Evolutionary conservation across 1,140 invertebrate species (phyloP).

Genomic region (Papilio aristodemus): DNA sequence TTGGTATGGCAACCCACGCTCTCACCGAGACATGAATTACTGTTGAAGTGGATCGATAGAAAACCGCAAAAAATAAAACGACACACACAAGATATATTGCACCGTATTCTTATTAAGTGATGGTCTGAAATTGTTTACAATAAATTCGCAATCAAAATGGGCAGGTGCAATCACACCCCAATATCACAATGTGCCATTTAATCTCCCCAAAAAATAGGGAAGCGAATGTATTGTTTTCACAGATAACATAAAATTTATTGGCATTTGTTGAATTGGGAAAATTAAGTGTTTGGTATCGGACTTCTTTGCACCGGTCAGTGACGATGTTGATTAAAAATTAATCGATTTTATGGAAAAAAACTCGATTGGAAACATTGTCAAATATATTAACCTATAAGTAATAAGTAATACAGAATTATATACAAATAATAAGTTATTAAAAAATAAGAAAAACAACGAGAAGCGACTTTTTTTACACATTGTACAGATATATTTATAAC

Average conservation of each 20-base stretch:
- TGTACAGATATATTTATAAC: too few species aligned
- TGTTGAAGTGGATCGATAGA: not conserved
- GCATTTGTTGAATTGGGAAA: not conserved
- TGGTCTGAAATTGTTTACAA: not conserved
- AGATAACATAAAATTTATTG: constrained; percentile 21
- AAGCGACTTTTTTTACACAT: too few species aligned
- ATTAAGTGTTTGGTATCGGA: not conserved
- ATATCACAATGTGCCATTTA: not conserved
- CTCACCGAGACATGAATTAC: not conserved
- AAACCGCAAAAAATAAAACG: not conserved
- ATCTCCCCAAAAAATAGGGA: not conserved
- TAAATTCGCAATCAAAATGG: not conserved
- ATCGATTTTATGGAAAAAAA: not conserved
- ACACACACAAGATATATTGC: not conserved
- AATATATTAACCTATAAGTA: not conserved
- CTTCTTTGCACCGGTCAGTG: not conserved
- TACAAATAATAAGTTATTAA: too few species aligned
- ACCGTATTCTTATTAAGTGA: not conserved
- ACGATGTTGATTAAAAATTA: not conserved
- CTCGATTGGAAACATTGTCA: not conserved
- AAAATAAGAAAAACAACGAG: too few species aligned
- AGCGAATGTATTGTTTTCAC: constrained; percentile 10
- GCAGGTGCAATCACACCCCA: not conserved
- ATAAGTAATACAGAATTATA: too few species aligned
- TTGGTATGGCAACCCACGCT: not conserved